phyloP scores from a whole-genome alignment of 2,888 invertebrate species.

The Ophioninae sp. region DNA sequence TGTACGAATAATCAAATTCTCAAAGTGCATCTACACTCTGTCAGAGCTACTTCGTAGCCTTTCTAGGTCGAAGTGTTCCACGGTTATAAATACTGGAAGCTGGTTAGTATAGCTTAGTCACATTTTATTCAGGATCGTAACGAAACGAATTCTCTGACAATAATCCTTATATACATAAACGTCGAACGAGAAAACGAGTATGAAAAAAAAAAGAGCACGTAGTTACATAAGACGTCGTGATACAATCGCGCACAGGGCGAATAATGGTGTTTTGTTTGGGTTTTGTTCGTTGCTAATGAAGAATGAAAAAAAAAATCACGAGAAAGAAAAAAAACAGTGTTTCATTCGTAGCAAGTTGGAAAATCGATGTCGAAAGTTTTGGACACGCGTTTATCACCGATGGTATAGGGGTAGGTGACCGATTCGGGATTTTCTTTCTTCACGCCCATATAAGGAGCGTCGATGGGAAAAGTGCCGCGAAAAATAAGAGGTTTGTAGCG shows the following conservation, averaged over 20 bases:
- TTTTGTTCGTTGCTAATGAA: too few relatives aligned
- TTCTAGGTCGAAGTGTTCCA: neutral
- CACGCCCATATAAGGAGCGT: conserved; percentile 83
- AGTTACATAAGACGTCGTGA: neutral
- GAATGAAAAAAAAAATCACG: too few relatives aligned
- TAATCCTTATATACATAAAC: conserved; percentile 57
- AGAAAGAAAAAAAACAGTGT: conserved; percentile 1
- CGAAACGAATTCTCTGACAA: conserved; percentile 38
- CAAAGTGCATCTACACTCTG: neutral
- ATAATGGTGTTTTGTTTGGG: neutral
- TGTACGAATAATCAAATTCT: neutral
- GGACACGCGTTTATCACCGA: conserved; percentile 66
- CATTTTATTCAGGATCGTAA: conserved; percentile 57
- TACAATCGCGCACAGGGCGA: neutral
- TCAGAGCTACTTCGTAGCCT: neutral
- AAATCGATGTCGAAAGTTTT: conserved; percentile 84
- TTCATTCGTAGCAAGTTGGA: conserved; percentile 76
- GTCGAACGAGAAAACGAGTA: conserved; percentile 18
- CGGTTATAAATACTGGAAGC: conserved; percentile 46
- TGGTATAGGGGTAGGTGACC: conserved; percentile 54
- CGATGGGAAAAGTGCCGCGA: conserved; percentile 94
- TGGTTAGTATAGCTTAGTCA: conserved; percentile 40
- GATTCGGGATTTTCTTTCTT: conserved; percentile 9
- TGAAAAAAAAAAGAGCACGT: conserved; percentile 1
- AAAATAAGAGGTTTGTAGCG: conserved; percentile 87